Conservation (phyloP, 2,113 vertebrate genomes). For the Proterorhinus semilunaris region DNA sequence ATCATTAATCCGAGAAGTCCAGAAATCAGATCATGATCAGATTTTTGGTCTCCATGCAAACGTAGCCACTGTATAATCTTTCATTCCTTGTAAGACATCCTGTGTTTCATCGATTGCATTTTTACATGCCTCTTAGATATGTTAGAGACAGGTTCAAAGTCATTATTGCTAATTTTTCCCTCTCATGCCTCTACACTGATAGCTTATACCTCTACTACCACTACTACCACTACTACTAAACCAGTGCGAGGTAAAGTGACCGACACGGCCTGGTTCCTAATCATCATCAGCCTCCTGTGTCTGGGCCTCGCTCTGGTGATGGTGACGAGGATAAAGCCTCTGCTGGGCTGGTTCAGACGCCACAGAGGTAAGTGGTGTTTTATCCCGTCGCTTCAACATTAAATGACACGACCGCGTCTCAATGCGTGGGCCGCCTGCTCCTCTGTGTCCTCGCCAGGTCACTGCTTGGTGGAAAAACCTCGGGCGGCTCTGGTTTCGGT, state of each 20-base stretch:
- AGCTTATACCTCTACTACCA: not conserved
- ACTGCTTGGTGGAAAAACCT: too few species aligned
- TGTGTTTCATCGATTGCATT: too few species aligned
- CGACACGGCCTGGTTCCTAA: conserved; percentile 58
- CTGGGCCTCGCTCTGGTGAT: conserved; percentile 33
- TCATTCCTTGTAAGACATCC: too few species aligned
- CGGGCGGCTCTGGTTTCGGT: not conserved
- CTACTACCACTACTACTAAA: not conserved
- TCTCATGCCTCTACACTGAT: not conserved
- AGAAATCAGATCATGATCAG: too few species aligned
- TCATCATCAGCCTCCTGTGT: conserved; percentile 54
- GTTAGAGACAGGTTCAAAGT: not conserved
- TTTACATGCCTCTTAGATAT: too few species aligned
- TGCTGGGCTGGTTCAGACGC: conserved; percentile 46
- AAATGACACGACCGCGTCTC: not conserved
- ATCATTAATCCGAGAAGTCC: too few species aligned
- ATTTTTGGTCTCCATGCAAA: too few species aligned
- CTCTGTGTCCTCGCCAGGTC: not conserved
- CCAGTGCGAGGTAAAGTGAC: conserved; percentile 18
- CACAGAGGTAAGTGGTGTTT: conserved; percentile 49
- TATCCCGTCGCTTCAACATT: not conserved
- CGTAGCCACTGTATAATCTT: too few species aligned
- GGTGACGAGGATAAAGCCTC: conserved; percentile 39
- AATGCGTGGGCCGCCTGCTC: not conserved
- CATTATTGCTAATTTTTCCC: not conserved